Percentiles rank a stretch among this genome's conserved stretches.
Conservation (phyloP, 2,113 vertebrate species). For the Barnardius zonarius region DNA sequence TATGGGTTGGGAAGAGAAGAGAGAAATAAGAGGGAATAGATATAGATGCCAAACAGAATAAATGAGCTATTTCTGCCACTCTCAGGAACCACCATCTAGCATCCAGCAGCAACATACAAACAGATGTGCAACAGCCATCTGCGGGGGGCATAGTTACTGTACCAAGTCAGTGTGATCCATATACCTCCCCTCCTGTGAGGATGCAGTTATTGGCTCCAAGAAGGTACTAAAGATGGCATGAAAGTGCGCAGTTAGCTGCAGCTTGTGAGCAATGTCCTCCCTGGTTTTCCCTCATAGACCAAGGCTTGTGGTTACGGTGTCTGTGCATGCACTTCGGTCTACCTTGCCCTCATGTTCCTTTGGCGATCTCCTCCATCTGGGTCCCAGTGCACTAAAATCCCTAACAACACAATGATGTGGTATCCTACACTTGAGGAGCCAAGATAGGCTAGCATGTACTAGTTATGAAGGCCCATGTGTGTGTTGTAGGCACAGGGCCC, state of each 20-base stretch:
- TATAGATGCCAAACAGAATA: constrained; percentile 73
- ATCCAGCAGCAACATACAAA: neutral
- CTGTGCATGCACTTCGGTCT: neutral
- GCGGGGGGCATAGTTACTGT: neutral
- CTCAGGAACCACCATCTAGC: constrained; percentile 21
- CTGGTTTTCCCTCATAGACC: neutral
- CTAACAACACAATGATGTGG: neutral
- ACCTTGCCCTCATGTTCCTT: neutral
- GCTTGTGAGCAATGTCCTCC: neutral
- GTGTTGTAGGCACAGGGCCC: neutral
- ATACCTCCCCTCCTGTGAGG: neutral
- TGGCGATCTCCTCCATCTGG: neutral
- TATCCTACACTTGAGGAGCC: neutral
- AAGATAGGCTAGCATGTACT: neutral
- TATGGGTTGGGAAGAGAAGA: constrained; percentile 37
- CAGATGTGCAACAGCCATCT: neutral
- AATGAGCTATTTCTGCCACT: constrained; percentile 64
- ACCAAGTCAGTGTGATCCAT: neutral
- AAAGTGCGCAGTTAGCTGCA: neutral
- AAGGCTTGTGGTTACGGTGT: neutral
- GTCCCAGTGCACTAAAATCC: neutral
- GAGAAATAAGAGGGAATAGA: constrained; percentile 36
- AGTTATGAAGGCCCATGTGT: neutral
- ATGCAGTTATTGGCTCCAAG: neutral
- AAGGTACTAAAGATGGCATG: accelerated